Percentiles rank a stretch among this genome's conserved stretches.
Evolutionary conservation across 2,888 invertebrate genomes (phyloP).

Genomic region (Luperina testacea): DNA sequence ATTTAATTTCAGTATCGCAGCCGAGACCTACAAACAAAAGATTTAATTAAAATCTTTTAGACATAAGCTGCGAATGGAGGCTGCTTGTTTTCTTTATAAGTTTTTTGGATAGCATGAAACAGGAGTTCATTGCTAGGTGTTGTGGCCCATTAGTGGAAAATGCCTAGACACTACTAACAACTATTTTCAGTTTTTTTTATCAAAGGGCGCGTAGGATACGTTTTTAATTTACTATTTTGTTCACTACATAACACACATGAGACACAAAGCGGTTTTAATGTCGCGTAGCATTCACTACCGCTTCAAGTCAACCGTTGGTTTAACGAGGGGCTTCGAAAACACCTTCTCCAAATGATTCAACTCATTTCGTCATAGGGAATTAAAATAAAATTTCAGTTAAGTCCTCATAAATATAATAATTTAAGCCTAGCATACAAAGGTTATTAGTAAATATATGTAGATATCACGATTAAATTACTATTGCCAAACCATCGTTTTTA

Average conservation of each 20-base stretch:
- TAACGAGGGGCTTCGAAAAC: background rate
- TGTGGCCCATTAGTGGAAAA: background rate
- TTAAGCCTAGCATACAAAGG: constrained; percentile 61
- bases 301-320: background rate
- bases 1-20: constrained; percentile 60
- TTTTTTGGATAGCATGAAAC: background rate
- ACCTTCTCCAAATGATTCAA: background rate
- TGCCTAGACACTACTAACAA: background rate
- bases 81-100: background rate
- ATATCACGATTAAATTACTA: constrained; percentile 53
- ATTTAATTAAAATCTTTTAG: constrained; percentile 40
- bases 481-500: background rate
- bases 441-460: constrained; percentile 46
- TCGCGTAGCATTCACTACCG: background rate
- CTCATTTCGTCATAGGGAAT: background rate
- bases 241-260: too few relatives aligned
- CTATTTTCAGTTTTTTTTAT: too few relatives aligned
- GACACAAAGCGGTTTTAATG: too few relatives aligned
- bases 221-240: too few relatives aligned
- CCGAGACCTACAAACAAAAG: constrained; percentile 70
- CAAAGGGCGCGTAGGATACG: background rate
- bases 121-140: background rate
- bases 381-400: constrained; percentile 38
- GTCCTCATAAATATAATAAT: constrained; percentile 61
- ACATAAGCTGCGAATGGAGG: background rate